Conservation (phyloP, 2,888 invertebrate genomes). For the Hyposoter didymator region DNA sequence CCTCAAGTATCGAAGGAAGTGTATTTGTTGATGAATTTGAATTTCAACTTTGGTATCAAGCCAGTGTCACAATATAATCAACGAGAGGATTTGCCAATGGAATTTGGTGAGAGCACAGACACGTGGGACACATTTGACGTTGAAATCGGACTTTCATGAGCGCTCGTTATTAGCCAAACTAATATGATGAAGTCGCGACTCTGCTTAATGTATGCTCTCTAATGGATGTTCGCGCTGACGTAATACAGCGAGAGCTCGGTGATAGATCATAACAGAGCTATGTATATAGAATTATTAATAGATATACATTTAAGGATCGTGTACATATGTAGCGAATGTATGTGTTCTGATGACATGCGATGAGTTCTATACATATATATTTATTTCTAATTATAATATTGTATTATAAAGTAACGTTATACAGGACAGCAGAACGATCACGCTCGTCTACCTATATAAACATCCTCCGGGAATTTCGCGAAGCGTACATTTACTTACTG, state of each 20-base stretch:
- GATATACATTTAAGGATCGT: neutral
- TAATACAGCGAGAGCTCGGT: neutral
- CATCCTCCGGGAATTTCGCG: constrained; percentile 62
- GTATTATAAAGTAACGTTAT: neutral
- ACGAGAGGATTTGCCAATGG: neutral
- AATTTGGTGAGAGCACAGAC: constrained; percentile 4
- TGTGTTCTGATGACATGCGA: neutral
- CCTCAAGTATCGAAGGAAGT: neutral
- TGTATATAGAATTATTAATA: constrained; percentile 1
- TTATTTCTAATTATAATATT: constrained; percentile 36
- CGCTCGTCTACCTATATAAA: constrained; percentile 61
- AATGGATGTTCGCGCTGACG: constrained; percentile 11
- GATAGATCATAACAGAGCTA: neutral
- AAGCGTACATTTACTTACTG: constrained; percentile 66
- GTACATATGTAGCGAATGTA: neutral
- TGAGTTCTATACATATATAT: neutral
- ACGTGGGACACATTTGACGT: neutral
- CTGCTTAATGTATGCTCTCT: constrained; percentile 9
- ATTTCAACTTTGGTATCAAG: neutral
- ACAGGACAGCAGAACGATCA: constrained; percentile 22
- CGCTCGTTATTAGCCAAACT: neutral
- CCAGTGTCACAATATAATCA: neutral
- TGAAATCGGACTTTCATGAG: constrained; percentile 12
- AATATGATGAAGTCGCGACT: neutral
- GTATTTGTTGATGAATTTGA: neutral